Evolutionary conservation across 2,888 invertebrate species (phyloP), one percentile per base, ranked within the genome.

Genomic region (Kuschelorhynchus macadamiae): DNA sequence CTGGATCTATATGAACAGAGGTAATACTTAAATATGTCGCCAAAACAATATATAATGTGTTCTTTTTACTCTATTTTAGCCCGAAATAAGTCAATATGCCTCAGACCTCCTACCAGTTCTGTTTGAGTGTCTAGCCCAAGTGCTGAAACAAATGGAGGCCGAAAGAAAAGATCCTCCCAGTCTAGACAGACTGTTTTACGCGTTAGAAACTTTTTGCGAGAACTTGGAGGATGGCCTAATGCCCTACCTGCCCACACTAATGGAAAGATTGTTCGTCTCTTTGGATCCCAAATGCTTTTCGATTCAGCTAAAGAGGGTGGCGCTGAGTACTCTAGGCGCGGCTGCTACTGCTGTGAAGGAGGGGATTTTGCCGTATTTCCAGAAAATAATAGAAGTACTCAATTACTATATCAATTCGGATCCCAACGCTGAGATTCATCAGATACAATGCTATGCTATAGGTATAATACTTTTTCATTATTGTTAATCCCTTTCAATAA

Each of bases 171-270:
- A 89, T 72, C 88, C 90, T 0, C 87, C 88, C 12, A 90, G 90
- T 55, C 85, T 90, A 1, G 89, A 90, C 73, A 87, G 91, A 55
- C 89, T 93, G 84, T 94, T 93, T 80, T 93, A 92, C 81, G 93
- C 93, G 0, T 80, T 94, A 68, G 93, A 93, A 81, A 90, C 89
- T 66, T 93, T 92, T 79, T 92, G 91, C 77, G 92, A 93, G 80
- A 92, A 92, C 82, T 84, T 93, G 39, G 91, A 90, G 71, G 88
- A 90, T 53, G 89, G 88, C n/a, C 84, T 94, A 33, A 81, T 90
- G 52, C 92, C 92, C 0, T 92, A 92, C 79, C 83, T 93, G 63
- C 90, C 91, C 0, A 84, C 87, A 0, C 82, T 94, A 39, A 92
- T 94, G 92, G 89, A 90, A 52, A 86, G 89, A 62, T 83, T 93